These are phyloP conservation scores for Zootermopsis nevadensis DNA, from an alignment of 2,888 invertebrate genomes.

Conservation along the genomic window DNA sequence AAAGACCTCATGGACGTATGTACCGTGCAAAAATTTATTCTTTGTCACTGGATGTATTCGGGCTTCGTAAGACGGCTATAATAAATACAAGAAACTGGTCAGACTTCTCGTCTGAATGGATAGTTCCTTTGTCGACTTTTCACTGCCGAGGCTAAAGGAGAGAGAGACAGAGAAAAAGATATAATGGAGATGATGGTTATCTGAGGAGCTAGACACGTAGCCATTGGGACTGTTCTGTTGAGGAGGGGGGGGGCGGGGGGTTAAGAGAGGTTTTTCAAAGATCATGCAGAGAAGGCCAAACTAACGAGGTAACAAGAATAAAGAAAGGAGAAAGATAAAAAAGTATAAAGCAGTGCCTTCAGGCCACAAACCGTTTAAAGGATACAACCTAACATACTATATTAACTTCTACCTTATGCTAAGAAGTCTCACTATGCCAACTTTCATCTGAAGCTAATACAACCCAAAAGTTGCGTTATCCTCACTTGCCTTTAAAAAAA, in stretches of 20 bases:
- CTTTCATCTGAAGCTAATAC: too few species aligned
- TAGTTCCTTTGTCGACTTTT: not conserved
- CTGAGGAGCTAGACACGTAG: not conserved
- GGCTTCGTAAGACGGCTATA: not conserved
- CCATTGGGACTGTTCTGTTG: not conserved
- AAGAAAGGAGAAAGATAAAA: not conserved
- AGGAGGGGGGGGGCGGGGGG: not conserved
- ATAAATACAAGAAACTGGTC: not conserved
- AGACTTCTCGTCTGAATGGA: not conserved
- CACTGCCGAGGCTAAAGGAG: not conserved
- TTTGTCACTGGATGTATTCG: not conserved
- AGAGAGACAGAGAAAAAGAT: not conserved
- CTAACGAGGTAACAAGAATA: slow-evolving; percentile 7
- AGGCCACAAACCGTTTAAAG: slow-evolving; percentile 7
- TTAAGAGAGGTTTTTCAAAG: not conserved
- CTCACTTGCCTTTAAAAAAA: too few species aligned
- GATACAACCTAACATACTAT: not conserved
- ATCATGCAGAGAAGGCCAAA: not conserved
- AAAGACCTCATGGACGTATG: too few species aligned
- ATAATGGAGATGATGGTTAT: slow-evolving; percentile 9
- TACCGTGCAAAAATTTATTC: not conserved
- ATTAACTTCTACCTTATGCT: not conserved
- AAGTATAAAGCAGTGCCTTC: not conserved
- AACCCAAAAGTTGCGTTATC: too few species aligned
- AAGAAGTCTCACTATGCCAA: too few species aligned